A percentile compares a stretch with the other conserved stretches of the same genome.
phyloP scores from a whole-genome alignment of 2,888 invertebrate genomes.

The Eupithecia subumbrata region DNA sequence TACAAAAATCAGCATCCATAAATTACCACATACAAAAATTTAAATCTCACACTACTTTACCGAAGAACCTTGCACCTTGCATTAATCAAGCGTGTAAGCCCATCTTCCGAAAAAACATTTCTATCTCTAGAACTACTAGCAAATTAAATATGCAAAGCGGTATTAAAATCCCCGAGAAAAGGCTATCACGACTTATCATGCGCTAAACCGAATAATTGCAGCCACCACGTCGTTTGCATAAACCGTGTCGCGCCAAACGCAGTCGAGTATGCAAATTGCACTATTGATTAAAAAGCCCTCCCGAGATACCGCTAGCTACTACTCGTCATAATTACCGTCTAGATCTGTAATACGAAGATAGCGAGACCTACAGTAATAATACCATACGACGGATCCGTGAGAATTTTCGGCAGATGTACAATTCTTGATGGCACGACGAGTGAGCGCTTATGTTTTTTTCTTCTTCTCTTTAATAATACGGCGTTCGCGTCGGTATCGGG shows the following conservation, averaged over 20 bases:
- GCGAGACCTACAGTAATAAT: constrained; percentile 71
- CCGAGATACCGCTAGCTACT: constrained; percentile 73
- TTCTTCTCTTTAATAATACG: constrained; percentile 74
- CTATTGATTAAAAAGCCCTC: constrained; percentile 73
- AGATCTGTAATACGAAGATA: constrained; percentile 73
- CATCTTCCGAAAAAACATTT: background rate
- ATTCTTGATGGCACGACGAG: constrained; percentile 81
- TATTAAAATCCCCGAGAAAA: constrained; percentile 17
- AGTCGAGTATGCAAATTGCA: constrained; percentile 72
- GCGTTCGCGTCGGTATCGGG: constrained; percentile 69
- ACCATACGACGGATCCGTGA: constrained; percentile 79
- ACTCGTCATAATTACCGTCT: constrained; percentile 73
- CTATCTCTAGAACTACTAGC: background rate
- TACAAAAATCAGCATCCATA: background rate
- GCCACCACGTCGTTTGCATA: constrained; percentile 48
- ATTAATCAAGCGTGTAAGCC: background rate
- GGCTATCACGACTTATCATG: constrained; percentile 29
- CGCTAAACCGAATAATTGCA: constrained; percentile 35
- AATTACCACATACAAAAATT: background rate
- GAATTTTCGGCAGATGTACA: constrained; percentile 85
- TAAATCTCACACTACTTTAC: background rate
- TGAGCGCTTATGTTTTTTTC: constrained; percentile 80
- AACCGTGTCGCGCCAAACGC: constrained; percentile 54
- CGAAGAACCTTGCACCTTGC: background rate
- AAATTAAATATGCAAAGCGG: background rate